Evolutionary conservation across 2,113 vertebrate genomes (phyloP), one percentile per base, ranked within the genome.

Genomic region (Acanthisitta chloris): DNA sequence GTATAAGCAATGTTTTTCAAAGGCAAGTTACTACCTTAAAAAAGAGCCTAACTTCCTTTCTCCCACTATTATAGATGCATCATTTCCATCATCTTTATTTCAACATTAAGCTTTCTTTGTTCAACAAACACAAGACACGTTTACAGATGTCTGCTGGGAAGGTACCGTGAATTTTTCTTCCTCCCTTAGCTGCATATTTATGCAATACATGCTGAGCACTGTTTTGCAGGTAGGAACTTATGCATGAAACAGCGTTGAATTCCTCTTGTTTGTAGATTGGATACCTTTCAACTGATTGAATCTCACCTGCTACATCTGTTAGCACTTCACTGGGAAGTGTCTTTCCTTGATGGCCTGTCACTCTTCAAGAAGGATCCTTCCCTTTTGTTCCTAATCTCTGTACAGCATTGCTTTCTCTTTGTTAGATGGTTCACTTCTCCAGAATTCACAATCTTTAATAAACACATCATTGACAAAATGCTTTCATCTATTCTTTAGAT

Each of bases 401-500:
- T 91, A 94, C 79, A 94, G 76, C 86, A 73, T 61, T 96, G 67
- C 88, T 69, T 94, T 95, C 89, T 82, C 80, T 93, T 94, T 88
- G 90, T 97, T 95, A 92, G 79, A 69, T 84, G 62, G 76, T 96
- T 97, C 73, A 61, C 82, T 96, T 91, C 86, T 92, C 72, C 91
- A 92, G 96, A 97, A 96, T 92, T 94, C 94, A 94, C 86, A 90
- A 74, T 93, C 94, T 96, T 93, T 96, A 97, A 97, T 96, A 97
- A 97, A 96, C 94, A 96, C 86, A 87, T 86, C 90, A 94, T 94
- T 29, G 38, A 97, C 95, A 94, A 96, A 96, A 95, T 85, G 78
- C 96, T 97, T 97, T 97, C 96, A 97, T 97, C 95, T 97, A 79
- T 94, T 97, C 97, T 97, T 97, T 74, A 96, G 94, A 79, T 93